Conservation (phyloP, 2,797 vertebrate genomes). For the Cynopterus sphinx region DNA sequence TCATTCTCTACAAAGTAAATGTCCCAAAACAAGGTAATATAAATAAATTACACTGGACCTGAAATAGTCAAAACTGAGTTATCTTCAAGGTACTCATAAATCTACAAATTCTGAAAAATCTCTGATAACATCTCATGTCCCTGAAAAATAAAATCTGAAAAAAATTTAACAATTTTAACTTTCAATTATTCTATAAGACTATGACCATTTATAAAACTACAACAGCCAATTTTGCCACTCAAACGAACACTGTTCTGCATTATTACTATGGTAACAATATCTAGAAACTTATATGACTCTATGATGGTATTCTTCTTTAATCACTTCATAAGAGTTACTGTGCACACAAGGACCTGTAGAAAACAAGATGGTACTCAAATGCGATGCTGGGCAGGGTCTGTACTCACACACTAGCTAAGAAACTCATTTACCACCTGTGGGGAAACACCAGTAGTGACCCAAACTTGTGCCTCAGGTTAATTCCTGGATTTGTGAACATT, state of each 20-base stretch:
- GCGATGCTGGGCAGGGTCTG: neutral
- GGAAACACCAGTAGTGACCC: neutral
- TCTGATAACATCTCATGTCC: constrained; percentile 42
- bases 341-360: neutral
- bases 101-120: constrained; percentile 37
- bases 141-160: neutral
- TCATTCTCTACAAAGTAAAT: constrained; percentile 49
- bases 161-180: neutral
- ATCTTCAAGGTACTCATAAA: constrained; percentile 26
- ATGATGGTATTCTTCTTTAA: neutral
- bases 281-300: neutral
- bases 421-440: neutral
- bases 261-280: neutral
- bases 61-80: constrained; percentile 46
- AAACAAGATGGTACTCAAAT: neutral
- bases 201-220: constrained; percentile 35
- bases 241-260: constrained; percentile 25
- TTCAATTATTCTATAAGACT: constrained; percentile 55
- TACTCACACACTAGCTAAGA: neutral
- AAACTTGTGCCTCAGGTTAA: neutral
- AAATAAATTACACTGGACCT: constrained; percentile 30
- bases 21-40: neutral
- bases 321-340: neutral
- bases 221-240: neutral
- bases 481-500: neutral